phyloP scores from a whole-genome alignment of 2,113 vertebrate genomes.

The Lagopus muta region DNA sequence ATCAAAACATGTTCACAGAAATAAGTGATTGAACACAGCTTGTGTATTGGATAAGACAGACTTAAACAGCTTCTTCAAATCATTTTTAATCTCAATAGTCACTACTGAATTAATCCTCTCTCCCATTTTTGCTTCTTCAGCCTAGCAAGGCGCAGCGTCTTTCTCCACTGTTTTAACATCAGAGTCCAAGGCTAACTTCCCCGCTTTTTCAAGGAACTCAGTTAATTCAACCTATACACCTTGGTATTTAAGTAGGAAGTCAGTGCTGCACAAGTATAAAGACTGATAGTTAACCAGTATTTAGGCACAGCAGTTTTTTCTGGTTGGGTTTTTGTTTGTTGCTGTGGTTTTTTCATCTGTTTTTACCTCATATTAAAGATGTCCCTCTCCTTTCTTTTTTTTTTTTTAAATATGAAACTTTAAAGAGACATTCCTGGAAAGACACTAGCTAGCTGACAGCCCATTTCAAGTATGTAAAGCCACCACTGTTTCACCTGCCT shows the following conservation, averaged over 20 bases:
- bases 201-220: neutral
- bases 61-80: neutral
- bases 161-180: neutral
- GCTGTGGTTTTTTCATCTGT: neutral
- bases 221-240: neutral
- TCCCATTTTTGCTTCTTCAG: neutral
- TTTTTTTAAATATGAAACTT: neutral
- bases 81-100: neutral
- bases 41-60: too few relatives aligned
- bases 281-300: neutral
- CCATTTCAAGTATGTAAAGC: neutral
- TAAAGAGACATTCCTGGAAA: neutral
- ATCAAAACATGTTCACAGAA: neutral
- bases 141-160: neutral
- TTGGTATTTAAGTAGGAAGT: neutral
- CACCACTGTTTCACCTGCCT: neutral
- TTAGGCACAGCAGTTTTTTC: neutral
- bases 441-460: neutral
- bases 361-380: neutral
- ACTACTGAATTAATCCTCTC: neutral
- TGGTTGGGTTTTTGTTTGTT: neutral
- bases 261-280: neutral
- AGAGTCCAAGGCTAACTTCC: neutral
- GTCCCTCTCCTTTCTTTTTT: neutral
- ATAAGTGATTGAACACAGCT: neutral